These are phyloP conservation scores for Ecliptopera silaceata DNA, from an alignment of 2,888 invertebrate genomes.

Conservation along the genomic window DNA sequence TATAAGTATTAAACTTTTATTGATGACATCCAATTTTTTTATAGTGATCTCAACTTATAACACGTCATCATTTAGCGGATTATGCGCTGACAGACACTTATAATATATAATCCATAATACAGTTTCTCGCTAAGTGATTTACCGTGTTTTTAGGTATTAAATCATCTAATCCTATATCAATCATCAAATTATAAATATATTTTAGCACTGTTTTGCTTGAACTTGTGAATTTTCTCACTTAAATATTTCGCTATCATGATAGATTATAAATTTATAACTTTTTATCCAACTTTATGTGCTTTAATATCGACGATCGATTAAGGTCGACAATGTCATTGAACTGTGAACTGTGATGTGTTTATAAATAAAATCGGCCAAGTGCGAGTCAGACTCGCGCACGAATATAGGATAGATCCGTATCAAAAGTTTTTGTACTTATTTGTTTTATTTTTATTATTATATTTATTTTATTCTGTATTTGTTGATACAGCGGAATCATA, in stretches of 20 bases:
- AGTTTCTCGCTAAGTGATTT: neutral
- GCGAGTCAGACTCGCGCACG: no score
- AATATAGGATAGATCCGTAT: no score
- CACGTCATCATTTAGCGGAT: neutral
- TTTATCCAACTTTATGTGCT: neutral
- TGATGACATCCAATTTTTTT: no score
- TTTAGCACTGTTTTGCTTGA: neutral
- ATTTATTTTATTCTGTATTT: no score
- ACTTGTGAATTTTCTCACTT: neutral
- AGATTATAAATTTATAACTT: neutral
- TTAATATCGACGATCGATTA: neutral
- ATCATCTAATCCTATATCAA: neutral
- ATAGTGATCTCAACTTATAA: neutral
- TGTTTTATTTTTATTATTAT: no score
- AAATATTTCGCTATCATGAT: neutral
- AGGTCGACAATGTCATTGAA: neutral
- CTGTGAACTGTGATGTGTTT: no score
- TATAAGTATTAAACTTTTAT: no score
- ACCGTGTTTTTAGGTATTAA: neutral
- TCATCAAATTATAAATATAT: neutral
- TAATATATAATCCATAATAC: neutral
- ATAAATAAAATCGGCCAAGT: no score
- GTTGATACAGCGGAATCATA: no score
- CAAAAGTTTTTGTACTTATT: no score
- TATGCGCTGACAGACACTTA: no score